Evolutionary conservation across 2,113 vertebrate genomes (phyloP).

Genomic region (Mesembrinibis cayennensis): DNA sequence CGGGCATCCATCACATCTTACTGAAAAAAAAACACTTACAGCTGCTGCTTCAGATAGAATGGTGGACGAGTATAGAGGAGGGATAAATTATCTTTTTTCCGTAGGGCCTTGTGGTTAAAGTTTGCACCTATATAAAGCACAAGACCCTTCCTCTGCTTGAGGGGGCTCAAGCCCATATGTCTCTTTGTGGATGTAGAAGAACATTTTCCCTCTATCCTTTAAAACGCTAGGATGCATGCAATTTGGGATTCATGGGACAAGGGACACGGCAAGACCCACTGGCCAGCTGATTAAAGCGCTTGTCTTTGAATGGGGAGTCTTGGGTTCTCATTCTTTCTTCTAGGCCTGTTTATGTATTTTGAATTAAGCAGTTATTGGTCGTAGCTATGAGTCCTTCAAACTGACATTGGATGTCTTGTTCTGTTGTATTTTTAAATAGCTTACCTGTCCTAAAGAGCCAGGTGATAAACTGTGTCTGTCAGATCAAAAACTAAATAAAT

Average conservation of each 20-base stretch:
- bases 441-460: background rate
- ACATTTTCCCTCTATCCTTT: background rate
- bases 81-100: background rate
- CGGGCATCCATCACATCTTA: background rate
- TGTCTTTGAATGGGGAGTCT: background rate
- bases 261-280: background rate
- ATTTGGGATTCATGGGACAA: background rate
- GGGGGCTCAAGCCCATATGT: background rate
- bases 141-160: background rate
- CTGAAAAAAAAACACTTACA: background rate
- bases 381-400: background rate
- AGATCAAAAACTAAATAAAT: constrained; percentile 1
- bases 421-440: background rate
- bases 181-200: background rate
- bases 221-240: background rate
- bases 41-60: background rate
- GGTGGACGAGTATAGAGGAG: background rate
- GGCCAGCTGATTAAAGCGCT: background rate
- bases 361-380: background rate
- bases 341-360: background rate
- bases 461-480: background rate
- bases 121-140: background rate
- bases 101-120: background rate
- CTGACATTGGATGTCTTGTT: background rate
- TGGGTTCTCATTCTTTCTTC: background rate